Percentiles rank a stretch among this genome's conserved stretches.
phyloP scores from a whole-genome alignment of 2,797 vertebrate species.

The Fistularia commersonii region DNA sequence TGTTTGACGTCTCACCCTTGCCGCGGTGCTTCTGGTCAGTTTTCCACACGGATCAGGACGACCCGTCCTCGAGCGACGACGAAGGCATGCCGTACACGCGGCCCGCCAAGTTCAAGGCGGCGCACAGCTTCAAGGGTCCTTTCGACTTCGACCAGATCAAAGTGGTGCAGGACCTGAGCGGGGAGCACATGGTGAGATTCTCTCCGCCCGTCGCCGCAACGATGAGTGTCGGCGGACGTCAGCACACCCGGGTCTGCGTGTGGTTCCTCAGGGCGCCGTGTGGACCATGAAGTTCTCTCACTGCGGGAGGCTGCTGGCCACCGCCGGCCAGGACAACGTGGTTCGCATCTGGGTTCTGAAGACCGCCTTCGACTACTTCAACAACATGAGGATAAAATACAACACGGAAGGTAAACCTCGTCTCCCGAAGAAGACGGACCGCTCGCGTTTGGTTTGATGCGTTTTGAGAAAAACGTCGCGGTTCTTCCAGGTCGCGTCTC shows the following conservation, averaged over 20 bases:
- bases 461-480: not conserved
- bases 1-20: no score
- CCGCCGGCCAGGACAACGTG: slow-evolving; percentile 94
- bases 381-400: slow-evolving; percentile 98
- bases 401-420: slow-evolving; percentile 83
- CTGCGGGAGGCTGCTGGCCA: slow-evolving; percentile 92
- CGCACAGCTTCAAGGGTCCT: slow-evolving; percentile 96
- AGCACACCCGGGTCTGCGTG: not conserved
- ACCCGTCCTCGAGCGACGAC: slow-evolving; percentile 96
- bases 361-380: slow-evolving; percentile 97
- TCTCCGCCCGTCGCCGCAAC: not conserved
- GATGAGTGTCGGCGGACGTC: not conserved
- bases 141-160: slow-evolving; percentile 99
- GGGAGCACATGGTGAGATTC: slow-evolving; percentile 89
- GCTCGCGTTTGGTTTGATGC: no score
- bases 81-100: slow-evolving; percentile 98
- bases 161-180: slow-evolving; percentile 96
- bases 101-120: slow-evolving; percentile 96
- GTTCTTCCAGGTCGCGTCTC: slow-evolving; percentile 87
- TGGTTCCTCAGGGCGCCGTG: slow-evolving; percentile 84
- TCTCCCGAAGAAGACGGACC: not conserved
- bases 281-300: slow-evolving; percentile 99
- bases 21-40: slow-evolving; percentile 68
- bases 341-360: slow-evolving; percentile 98
- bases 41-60: slow-evolving; percentile 96